These are phyloP conservation scores for Gobio gobio DNA, from an alignment of 2,113 vertebrate species.

Conservation along the genomic window DNA sequence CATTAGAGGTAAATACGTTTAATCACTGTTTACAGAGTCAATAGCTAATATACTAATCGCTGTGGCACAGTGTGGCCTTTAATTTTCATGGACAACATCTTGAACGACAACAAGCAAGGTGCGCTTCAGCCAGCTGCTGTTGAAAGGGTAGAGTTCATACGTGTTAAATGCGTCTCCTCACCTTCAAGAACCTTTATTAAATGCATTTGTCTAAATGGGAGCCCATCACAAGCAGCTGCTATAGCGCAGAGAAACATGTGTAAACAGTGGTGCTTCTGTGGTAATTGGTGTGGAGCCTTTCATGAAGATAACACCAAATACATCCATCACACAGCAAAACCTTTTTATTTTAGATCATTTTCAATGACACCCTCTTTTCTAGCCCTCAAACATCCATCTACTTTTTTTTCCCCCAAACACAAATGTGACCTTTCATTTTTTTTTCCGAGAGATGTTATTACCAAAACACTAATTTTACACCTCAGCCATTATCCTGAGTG, in stretches of 20 bases:
- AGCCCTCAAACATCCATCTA: slow-evolving; percentile 7
- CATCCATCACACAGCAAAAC: slow-evolving; percentile 31
- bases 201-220: slow-evolving; percentile 32
- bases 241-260: neutral
- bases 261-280: slow-evolving; percentile 41
- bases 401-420: neutral
- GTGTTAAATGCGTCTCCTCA: slow-evolving; percentile 51
- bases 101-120: neutral
- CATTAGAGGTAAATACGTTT: slow-evolving; percentile 61
- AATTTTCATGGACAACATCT: slow-evolving; percentile 31
- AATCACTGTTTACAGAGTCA: slow-evolving; percentile 63
- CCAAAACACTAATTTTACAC: slow-evolving; percentile 49
- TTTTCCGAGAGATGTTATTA: slow-evolving; percentile 21
- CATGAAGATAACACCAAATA: slow-evolving; percentile 43
- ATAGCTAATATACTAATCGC: slow-evolving; percentile 59
- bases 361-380: slow-evolving; percentile 26
- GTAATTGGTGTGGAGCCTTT: slow-evolving; percentile 48
- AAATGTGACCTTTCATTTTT: slow-evolving; percentile 27
- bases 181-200: slow-evolving; percentile 52
- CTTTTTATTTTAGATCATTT: slow-evolving; percentile 36
- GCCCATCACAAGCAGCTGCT: slow-evolving; percentile 44
- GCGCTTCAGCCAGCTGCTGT: neutral
- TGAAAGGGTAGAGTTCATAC: slow-evolving; percentile 14
- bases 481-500: slow-evolving; percentile 25
- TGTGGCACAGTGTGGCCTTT: slow-evolving; percentile 11